Conservation (phyloP, 2,113 vertebrate species). For the Neolamprologus sp. region DNA sequence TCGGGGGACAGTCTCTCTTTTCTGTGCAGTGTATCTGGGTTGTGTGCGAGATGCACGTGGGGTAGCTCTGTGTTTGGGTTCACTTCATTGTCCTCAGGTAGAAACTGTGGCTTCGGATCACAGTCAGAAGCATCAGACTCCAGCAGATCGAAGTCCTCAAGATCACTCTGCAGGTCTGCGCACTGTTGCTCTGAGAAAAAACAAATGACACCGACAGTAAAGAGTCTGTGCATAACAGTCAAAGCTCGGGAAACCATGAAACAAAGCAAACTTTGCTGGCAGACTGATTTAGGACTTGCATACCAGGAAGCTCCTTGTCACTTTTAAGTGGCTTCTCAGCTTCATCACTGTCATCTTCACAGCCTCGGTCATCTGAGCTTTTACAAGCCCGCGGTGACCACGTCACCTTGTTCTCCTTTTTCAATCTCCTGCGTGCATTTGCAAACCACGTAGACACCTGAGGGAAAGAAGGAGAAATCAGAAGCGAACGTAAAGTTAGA, state of each 20-base stretch:
- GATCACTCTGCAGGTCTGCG: conserved; percentile 82
- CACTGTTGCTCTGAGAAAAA: conserved; percentile 28
- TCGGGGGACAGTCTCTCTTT: conserved; percentile 70
- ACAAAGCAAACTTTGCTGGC: neutral
- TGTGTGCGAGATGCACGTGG: conserved; percentile 53
- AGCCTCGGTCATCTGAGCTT: conserved; percentile 82
- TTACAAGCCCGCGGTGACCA: conserved; percentile 88
- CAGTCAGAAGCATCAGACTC: conserved; percentile 83
- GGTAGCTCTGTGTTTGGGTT: conserved; percentile 6
- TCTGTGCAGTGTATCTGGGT: conserved; percentile 33
- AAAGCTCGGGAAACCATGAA: neutral
- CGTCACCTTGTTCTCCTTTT: conserved; percentile 90
- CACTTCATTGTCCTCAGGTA: conserved; percentile 46
- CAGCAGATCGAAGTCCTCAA: conserved; percentile 86
- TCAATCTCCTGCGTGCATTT: conserved; percentile 86
- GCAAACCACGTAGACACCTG: conserved; percentile 89
- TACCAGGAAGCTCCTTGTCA: conserved; percentile 76
- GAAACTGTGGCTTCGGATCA: conserved; percentile 76
- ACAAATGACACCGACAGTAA: neutral
- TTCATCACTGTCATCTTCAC: conserved; percentile 79
- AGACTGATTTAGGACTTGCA: neutral
- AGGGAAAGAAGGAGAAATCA: neutral
- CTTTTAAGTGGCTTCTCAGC: conserved; percentile 71
- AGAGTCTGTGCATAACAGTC: neutral
- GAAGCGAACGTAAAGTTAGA: neutral